phyloP scores from a whole-genome alignment of 2,888 invertebrate genomes.

The Trichacis sp. region DNA sequence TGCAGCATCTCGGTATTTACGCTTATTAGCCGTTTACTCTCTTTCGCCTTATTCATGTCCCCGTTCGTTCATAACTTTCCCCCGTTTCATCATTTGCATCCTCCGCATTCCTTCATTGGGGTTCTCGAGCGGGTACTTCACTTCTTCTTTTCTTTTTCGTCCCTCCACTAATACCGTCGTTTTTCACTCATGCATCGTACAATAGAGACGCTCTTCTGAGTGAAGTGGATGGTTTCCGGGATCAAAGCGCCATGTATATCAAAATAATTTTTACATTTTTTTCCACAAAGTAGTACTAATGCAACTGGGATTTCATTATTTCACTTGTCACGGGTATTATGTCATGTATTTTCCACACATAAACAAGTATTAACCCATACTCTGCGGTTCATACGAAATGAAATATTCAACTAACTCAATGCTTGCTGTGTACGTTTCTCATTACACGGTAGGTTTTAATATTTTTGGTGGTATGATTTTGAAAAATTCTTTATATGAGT shows the following conservation, averaged over 20 bases:
- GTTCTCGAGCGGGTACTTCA: not conserved
- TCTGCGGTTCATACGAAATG: not conserved
- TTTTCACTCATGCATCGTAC: slow-evolving; percentile 2
- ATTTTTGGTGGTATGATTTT: no score
- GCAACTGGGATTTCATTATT: not conserved
- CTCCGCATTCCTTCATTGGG: not conserved
- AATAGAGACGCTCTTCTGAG: not conserved
- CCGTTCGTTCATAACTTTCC: not conserved
- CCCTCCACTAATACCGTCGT: not conserved
- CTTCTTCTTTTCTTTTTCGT: not conserved
- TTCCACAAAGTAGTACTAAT: not conserved
- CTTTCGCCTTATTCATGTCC: slow-evolving; percentile 8
- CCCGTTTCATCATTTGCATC: slow-evolving; percentile 8
- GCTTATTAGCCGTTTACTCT: slow-evolving; percentile 56
- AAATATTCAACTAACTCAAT: no score
- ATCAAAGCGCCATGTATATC: not conserved
- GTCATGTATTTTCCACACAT: not conserved
- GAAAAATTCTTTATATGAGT: no score
- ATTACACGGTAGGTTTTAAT: no score
- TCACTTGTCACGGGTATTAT: not conserved
- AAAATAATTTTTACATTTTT: not conserved
- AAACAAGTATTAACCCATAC: slow-evolving; percentile 10
- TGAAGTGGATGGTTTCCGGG: slow-evolving; percentile 1
- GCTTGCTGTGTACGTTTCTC: no score
- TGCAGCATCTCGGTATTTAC: slow-evolving; percentile 62